phyloP scores from a whole-genome alignment of 1,140 invertebrate genomes.

The Papilio helenus region DNA sequence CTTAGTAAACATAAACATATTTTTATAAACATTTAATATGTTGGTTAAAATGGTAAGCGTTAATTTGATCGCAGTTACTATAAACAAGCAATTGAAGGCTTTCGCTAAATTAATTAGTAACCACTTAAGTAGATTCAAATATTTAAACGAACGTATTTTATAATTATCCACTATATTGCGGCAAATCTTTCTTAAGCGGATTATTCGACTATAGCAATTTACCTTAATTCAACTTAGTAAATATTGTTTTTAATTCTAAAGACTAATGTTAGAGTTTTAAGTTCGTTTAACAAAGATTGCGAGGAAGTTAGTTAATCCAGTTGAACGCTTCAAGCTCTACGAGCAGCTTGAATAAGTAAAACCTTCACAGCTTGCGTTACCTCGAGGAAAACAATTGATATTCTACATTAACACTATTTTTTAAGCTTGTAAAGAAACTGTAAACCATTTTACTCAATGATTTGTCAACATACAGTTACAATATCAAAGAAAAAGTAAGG shows the following conservation, averaged over 20 bases:
- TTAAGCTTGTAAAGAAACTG: neutral
- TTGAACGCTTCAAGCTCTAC: slow-evolving; percentile 59
- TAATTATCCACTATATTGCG: neutral
- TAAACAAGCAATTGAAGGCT: neutral
- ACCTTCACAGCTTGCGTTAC: slow-evolving; percentile 19
- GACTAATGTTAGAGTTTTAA: slow-evolving; percentile 81
- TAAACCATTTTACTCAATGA: neutral
- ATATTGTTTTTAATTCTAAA: slow-evolving; percentile 63
- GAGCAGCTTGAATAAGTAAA: slow-evolving; percentile 42
- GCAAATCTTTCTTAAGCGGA: neutral
- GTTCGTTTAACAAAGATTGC: slow-evolving; percentile 68
- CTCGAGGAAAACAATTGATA: slow-evolving; percentile 37
- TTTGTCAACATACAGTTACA: no score
- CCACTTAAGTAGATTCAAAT: neutral
- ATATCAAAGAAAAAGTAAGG: no score
- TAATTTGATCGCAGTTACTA: neutral
- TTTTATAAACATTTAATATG: neutral
- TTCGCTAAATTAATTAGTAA: neutral
- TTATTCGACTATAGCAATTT: slow-evolving; percentile 16
- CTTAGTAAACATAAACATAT: neutral
- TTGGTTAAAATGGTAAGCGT: neutral
- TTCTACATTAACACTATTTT: slow-evolving; percentile 35
- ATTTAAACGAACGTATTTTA: slow-evolving; percentile 1
- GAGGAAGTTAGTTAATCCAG: slow-evolving; percentile 74
- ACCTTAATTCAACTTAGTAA: slow-evolving; percentile 29